Conservation (phyloP, 2,888 invertebrate species). For the Girardia tigrina region DNA sequence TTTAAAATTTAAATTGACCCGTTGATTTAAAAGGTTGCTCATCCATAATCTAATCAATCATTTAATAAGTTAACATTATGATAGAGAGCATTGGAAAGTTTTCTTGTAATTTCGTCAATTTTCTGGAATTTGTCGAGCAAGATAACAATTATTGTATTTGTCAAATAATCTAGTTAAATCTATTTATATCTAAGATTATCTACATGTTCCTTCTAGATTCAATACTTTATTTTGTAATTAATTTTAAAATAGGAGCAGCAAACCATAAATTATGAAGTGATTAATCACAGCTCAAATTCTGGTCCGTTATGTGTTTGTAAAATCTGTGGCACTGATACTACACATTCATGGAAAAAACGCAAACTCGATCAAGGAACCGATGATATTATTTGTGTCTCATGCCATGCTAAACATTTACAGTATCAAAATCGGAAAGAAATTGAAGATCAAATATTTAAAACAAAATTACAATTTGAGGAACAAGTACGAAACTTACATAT, state of each 20-base stretch:
- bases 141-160: no score
- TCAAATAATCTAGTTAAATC: no score
- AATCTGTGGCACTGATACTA: not conserved
- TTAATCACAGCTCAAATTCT: not conserved
- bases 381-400: not conserved
- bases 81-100: no score
- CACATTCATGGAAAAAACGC: not conserved
- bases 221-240: no score
- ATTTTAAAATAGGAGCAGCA: conserved; percentile 1
- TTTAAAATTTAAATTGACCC: no score
- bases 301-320: not conserved
- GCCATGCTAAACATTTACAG: not conserved
- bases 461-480: not conserved
- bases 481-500: not conserved
- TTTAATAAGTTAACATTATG: no score
- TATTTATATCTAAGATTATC: no score
- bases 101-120: no score
- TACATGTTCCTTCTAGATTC: no score
- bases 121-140: no score
- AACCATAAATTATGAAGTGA: not conserved
- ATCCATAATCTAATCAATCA: no score
- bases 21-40: no score
- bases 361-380: not conserved
- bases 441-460: not conserved
- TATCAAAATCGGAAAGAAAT: not conserved